A percentile compares a stretch with the other conserved stretches of the same genome.
Evolutionary conservation across 2,888 invertebrate species (phyloP).

Genomic region (Tenthredo livida): DNA sequence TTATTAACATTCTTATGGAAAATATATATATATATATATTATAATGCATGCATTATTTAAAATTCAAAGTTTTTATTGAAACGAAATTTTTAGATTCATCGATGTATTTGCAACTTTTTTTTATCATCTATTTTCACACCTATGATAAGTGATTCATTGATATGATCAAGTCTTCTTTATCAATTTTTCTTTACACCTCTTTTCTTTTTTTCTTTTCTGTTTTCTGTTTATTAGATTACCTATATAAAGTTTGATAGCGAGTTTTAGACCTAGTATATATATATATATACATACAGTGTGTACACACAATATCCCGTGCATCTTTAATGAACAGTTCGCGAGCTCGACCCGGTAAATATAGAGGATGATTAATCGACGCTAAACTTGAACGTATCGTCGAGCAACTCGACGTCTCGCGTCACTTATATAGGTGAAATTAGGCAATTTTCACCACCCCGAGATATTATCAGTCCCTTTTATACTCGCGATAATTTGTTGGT

Average conservation of each 20-base stretch:
- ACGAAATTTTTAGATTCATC: no score
- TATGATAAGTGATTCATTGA: no score
- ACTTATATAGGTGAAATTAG: neutral
- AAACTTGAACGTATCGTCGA: neutral
- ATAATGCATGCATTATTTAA: no score
- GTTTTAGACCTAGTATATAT: neutral
- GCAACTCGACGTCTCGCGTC: neutral
- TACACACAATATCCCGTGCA: neutral
- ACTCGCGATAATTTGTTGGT: neutral
- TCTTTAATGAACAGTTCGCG: neutral
- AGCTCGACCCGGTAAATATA: neutral
- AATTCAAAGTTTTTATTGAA: no score
- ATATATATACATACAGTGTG: neutral
- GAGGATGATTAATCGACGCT: conserved; percentile 4
- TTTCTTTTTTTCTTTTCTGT: neutral
- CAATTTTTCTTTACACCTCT: neutral
- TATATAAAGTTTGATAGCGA: neutral
- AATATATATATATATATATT: no score
- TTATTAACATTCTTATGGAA: no score
- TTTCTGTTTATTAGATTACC: neutral
- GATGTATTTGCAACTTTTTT: no score
- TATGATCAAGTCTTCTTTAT: neutral
- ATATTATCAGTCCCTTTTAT: neutral
- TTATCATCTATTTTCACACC: neutral
- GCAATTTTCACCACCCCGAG: neutral